Base-by-base conservation (phyloP, 2,888 invertebrate genomes). In the Podotricha telesiphe region DNA sequence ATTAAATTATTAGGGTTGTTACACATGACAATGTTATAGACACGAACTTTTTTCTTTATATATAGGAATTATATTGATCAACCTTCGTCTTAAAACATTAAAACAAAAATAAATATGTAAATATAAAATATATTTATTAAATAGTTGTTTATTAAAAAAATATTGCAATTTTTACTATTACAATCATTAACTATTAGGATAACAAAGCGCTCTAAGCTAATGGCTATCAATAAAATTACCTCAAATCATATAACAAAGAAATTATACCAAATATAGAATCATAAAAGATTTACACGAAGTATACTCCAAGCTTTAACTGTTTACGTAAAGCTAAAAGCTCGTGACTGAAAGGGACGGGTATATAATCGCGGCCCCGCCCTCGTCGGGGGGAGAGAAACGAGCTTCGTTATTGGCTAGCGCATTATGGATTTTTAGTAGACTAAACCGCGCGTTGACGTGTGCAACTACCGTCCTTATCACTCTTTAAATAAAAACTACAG, bases 401-500 rank as follows among this genome's bases (percentile, higher is more conserved):
- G 80, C 77, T 72, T 73, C 84, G 86, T 89, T 86, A 92, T 91
- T 91, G 92, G 92, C 77, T 77, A 82, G 76, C 78, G 80, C 82
- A 86, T 91, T 92, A 91, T 91, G 82, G 91, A 91, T 91, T 92
- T 91, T 91, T 88, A 86, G 85, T 85, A 77, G 70, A 72, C 50
- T 75, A 75, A 59, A 74, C 74, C 74, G 69, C 74, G 71, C 20
- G 37, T 20, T 67, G 67, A 67, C 66, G 53, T 70, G 50, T 53
- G 61, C 69, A 28, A 67, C 51, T 68, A 61, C 68, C 53, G 65
- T 56, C 69, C 64, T 74, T 73, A 74, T 70, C 28, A 50, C 67
- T 20, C 40, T 65, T 11, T 59, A 51, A 63, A 69, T 67, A 71
- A 40, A 56, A 68, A 22, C n/a, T 48, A 62, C n/a, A 53, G 56